Evolutionary conservation across 2,888 invertebrate genomes (phyloP), one percentile per base, ranked within the genome.

Genomic region (Oscheius sp.): DNA sequence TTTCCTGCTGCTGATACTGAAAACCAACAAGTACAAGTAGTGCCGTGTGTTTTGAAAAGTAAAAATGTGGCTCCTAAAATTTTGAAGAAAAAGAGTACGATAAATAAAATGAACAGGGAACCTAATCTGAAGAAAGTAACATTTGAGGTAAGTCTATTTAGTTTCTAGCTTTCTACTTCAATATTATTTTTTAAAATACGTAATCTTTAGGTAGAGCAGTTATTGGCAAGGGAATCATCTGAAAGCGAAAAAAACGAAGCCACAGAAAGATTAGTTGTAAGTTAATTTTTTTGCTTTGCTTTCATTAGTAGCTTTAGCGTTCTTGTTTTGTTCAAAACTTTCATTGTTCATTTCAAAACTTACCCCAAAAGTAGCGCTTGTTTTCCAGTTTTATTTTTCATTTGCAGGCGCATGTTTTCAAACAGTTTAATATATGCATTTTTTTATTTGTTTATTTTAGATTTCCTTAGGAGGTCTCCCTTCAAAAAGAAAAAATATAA

Each of bases 71-170:
- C 82, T 16, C 82, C 82, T 9, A 82, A 82, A 52, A 82, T 82
- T 68, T 64, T 82, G 71, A 82, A 82, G 74, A 82, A 82, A 69
- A 82, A 81, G 64, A 81, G 77, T 59, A 49, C 73, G 23, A 73
- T 74, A 43, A 59, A 76, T 61, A 76, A 77, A 43, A 71, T 74
- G 55, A 75, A 78, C 66, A 76, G 79, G 46, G 79, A 77, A 18
- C 72, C 75, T 1, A 77, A 77, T 58, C 72, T 80, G n/a, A 83
- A 83, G 75, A 72, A 76, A 69, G 83, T 83, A 35, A 78, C 79
- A 25, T 83, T 83, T 72, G 83, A 83, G 73, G 83, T 79, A 25
- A 16, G 63, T 43, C n/a, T n/a, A n/a, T 35, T 9, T 9, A 9
- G 9, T 12, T 18, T 35, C 9, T 16, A 35, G 9, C 41, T 25